A percentile compares a stretch with the other conserved stretches of the same genome.
Evolutionary conservation across 2,797 vertebrate genomes (phyloP).

Genomic region (Ctenochaetus hawaiiensis): DNA sequence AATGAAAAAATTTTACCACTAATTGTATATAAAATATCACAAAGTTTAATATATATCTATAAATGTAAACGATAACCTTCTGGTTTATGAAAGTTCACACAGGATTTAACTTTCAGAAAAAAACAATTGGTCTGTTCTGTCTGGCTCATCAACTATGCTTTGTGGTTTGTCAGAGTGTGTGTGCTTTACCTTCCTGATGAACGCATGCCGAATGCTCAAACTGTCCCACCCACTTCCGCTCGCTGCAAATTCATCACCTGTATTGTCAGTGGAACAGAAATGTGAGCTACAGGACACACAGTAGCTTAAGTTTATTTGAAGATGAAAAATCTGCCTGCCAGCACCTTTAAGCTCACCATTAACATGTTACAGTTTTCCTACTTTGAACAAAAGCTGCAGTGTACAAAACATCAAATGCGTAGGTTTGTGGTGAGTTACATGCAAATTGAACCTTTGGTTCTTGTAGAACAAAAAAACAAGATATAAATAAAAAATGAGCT

Average conservation of each 20-base stretch:
- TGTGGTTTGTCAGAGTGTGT: not conserved
- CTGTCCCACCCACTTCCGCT: slow-evolving; percentile 85
- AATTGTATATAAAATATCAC: not conserved
- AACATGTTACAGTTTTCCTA: not conserved
- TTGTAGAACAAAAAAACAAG: no score
- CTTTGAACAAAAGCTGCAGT: not conserved
- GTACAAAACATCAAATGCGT: not conserved
- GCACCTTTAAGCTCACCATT: not conserved
- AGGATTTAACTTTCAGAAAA: not conserved
- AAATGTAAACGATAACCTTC: not conserved
- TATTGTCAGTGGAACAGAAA: slow-evolving; percentile 16
- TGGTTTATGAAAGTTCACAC: not conserved
- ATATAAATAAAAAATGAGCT: no score
- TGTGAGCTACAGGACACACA: not conserved
- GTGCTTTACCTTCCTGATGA: slow-evolving; percentile 91
- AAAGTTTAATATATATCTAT: not conserved
- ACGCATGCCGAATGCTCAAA: slow-evolving; percentile 88
- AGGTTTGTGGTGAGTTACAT: not conserved
- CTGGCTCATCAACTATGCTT: not conserved
- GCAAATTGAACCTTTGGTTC: no score
- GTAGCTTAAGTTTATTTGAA: not conserved
- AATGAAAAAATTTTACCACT: no score
- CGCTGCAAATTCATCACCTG: slow-evolving; percentile 84
- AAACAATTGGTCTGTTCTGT: not conserved
- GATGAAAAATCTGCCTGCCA: not conserved